Base-by-base conservation (phyloP, 2,888 invertebrate genomes). In the Chloroclysta siterata region DNA sequence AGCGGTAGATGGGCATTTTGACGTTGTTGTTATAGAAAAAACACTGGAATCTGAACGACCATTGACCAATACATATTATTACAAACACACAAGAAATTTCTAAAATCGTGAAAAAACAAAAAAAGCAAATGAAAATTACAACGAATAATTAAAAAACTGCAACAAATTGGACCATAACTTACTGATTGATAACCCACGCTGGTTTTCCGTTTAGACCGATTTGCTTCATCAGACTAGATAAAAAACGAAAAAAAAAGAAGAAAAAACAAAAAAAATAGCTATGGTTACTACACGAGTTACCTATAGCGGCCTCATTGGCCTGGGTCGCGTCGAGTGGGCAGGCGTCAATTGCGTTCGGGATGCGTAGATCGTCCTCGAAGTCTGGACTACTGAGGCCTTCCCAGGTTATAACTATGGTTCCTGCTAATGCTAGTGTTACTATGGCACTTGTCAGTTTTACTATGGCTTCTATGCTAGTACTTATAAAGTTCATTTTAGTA, bases 321-420 rank as follows among this genome's bases (percentile, higher is more conserved):
- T 39, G 22, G 1, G 28, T 22, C 4, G 28, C n/a, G 22, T 2
- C 17, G 48, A 28, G 13, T 4, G 17, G 2, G 11, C 36, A 10
- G 17, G 10, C 17, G 17, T 17, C 46, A 11, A 46, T n/a, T 11
- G 46, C 46, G 11, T 46, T 11, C 46, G 11, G 17, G 11, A 10
- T 17, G 46, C 10, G 46, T 0, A 4, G 15, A 17, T 15, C 11
- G 46, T 46, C 46, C 17, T 17, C 46, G 46, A 17, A 46, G 17
- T 17, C 46, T 17, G 46, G 46, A 46, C 46, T 44, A 44, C 8
- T 17, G 46, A 46, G 10, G 17, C 11, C 17, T 4, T 46, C 46
- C 46, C 46, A 46, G 11, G 46, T 17, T 17, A 46, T 46, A 46
- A 46, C 46, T 46, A 46, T 46, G 17, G 46, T 48, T 29, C 48